A percentile compares a stretch with the other conserved stretches of the same genome.
phyloP scores from a whole-genome alignment of 1,140 invertebrate genomes.

The Eumaeus atala region DNA sequence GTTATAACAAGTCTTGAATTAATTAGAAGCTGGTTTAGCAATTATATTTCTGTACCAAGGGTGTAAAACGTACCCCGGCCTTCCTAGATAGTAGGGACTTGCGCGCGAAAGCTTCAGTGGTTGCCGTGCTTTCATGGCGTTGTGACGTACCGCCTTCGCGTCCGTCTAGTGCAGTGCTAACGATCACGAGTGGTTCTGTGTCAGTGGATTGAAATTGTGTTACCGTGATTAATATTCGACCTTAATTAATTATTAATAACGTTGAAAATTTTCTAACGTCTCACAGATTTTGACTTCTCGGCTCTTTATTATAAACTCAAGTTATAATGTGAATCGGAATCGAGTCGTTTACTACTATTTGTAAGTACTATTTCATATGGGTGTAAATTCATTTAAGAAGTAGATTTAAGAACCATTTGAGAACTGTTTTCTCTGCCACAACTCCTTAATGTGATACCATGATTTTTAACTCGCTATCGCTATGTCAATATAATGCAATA shows the following conservation, averaged over 20 bases:
- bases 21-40: constrained; percentile 6
- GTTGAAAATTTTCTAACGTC: background rate
- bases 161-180: constrained; percentile 48
- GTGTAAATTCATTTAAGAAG: no score
- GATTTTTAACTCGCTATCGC: no score
- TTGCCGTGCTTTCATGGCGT: constrained; percentile 40
- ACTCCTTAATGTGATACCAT: no score
- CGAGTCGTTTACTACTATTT: constrained; percentile 1
- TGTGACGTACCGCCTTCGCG: constrained; percentile 35
- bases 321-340: constrained; percentile 1
- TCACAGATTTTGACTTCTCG: background rate
- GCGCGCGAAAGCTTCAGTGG: constrained; percentile 51
- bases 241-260: constrained; percentile 7
- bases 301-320: background rate
- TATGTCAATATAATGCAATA: no score
- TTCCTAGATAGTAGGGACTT: constrained; percentile 32
- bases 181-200: constrained; percentile 6
- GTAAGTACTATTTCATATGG: background rate
- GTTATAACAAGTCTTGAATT: background rate
- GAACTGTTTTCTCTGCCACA: no score
- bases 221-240: constrained; percentile 16
- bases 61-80: constrained; percentile 8
- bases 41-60: constrained; percentile 14
- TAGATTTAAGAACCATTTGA: no score
- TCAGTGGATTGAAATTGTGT: constrained; percentile 46